Conservation (phyloP, 2,797 vertebrate genomes). For the Selene dorsalis region DNA sequence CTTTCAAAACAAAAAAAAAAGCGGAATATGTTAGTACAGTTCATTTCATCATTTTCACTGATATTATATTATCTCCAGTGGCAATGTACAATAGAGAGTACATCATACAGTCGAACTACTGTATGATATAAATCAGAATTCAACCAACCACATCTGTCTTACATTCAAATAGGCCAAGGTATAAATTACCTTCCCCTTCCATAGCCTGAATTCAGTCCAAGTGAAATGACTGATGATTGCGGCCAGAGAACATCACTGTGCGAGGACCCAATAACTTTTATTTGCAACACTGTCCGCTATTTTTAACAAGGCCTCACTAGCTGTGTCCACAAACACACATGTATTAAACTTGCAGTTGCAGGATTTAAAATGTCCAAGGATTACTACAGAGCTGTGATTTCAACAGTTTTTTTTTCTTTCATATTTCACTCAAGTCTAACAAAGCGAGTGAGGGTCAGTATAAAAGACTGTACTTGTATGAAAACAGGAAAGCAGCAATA, state of each 20-base stretch:
- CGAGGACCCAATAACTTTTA: constrained; percentile 28
- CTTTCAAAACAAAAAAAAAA: constrained; percentile 30
- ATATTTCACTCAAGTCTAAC: too few species aligned
- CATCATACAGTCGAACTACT: background rate
- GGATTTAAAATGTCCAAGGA: background rate
- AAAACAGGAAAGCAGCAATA: background rate
- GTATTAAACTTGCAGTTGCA: background rate
- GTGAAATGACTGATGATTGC: constrained; percentile 35
- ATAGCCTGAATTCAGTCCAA: constrained; percentile 23
- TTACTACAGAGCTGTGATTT: constrained; percentile 21
- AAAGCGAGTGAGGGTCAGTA: background rate
- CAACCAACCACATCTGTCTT: constrained; percentile 26
- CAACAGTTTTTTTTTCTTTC: too few species aligned
- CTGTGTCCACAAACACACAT: constrained; percentile 15
- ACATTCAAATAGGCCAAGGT: constrained; percentile 12
- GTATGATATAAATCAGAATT: constrained; percentile 8
- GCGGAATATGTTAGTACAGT: constrained; percentile 23
- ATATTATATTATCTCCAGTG: constrained; percentile 14
- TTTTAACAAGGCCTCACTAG: constrained; percentile 7
- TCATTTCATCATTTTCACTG: constrained; percentile 45
- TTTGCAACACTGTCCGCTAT: constrained; percentile 27
- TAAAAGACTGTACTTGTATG: background rate
- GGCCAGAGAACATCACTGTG: constrained; percentile 28
- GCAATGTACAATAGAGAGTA: constrained; percentile 9
- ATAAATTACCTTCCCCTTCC: constrained; percentile 25